These are phyloP conservation scores for Acleris laterana DNA, from an alignment of 2,888 invertebrate species.

Conservation along the genomic window DNA sequence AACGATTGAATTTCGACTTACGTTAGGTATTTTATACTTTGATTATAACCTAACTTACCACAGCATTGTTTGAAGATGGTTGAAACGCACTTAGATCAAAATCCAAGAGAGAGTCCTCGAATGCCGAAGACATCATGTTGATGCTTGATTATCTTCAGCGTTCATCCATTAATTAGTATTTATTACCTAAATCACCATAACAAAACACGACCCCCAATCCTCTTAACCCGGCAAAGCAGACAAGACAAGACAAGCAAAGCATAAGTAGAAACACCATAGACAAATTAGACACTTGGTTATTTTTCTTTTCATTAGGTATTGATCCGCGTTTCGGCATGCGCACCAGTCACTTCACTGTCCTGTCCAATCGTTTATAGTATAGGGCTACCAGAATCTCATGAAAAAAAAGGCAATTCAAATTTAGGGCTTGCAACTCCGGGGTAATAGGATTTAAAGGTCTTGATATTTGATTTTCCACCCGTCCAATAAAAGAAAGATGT, in stretches of 20 bases:
- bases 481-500: too few relatives aligned
- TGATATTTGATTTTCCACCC: too few relatives aligned
- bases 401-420: too few relatives aligned
- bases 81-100: constrained; percentile 65
- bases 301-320: constrained; percentile 14
- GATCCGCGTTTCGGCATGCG: background rate
- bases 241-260: background rate
- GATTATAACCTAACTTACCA: constrained; percentile 54
- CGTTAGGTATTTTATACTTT: constrained; percentile 15
- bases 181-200: constrained; percentile 10
- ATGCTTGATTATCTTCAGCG: constrained; percentile 15
- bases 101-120: constrained; percentile 53
- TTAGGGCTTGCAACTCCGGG: too few relatives aligned
- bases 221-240: constrained; percentile 25
- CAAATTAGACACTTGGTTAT: background rate
- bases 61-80: constrained; percentile 47
- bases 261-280: constrained; percentile 8
- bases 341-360: too few relatives aligned
- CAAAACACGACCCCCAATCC: constrained; percentile 19
- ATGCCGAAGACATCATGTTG: constrained; percentile 47
- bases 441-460: too few relatives aligned
- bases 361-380: too few relatives aligned
- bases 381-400: too few relatives aligned
- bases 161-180: constrained; percentile 10
- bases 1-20: background rate